These are phyloP conservation scores for Drosophila kohkoa DNA, from an alignment of 1,140 invertebrate species.

Conservation along the genomic window DNA sequence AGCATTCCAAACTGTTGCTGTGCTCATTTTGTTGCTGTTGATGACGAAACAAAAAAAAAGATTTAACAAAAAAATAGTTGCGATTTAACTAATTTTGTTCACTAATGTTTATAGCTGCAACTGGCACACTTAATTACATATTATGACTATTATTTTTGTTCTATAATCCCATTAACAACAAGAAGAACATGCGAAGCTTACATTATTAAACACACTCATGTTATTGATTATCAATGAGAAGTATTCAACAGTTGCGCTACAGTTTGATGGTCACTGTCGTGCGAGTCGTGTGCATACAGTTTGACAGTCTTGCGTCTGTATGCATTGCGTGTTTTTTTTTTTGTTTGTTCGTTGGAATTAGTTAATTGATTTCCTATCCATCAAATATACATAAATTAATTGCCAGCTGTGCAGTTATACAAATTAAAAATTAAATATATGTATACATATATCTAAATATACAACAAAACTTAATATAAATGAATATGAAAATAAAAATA, in stretches of 20 bases:
- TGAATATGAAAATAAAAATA: slow-evolving; percentile 52
- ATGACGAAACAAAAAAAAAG: slow-evolving; percentile 4
- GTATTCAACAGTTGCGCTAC: slow-evolving; percentile 9
- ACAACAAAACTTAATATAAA: slow-evolving; percentile 33
- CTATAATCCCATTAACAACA: not conserved
- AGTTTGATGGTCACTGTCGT: slow-evolving; percentile 1
- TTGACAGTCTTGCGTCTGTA: slow-evolving; percentile 18
- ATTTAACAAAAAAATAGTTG: slow-evolving; percentile 25
- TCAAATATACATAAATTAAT: slow-evolving; percentile 14
- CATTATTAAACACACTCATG: not conserved
- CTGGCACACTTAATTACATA: slow-evolving; percentile 28
- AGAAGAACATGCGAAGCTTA: no score
- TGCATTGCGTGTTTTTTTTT: not conserved
- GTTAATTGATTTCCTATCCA: slow-evolving; percentile 16
- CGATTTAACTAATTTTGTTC: slow-evolving; percentile 43
- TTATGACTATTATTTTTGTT: not conserved
- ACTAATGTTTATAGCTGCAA: slow-evolving; percentile 48
- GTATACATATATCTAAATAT: slow-evolving; percentile 44
- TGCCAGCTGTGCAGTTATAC: slow-evolving; percentile 48
- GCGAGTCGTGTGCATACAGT: slow-evolving; percentile 1
- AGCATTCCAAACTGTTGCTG: slow-evolving; percentile 46
- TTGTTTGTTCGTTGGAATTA: slow-evolving; percentile 20
- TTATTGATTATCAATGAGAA: not conserved
- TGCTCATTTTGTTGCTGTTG: slow-evolving; percentile 48
- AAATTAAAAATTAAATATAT: slow-evolving; percentile 34